These are phyloP conservation scores for Trichosurus vulpecula DNA, from an alignment of 2,797 vertebrate genomes.

Conservation along the genomic window DNA sequence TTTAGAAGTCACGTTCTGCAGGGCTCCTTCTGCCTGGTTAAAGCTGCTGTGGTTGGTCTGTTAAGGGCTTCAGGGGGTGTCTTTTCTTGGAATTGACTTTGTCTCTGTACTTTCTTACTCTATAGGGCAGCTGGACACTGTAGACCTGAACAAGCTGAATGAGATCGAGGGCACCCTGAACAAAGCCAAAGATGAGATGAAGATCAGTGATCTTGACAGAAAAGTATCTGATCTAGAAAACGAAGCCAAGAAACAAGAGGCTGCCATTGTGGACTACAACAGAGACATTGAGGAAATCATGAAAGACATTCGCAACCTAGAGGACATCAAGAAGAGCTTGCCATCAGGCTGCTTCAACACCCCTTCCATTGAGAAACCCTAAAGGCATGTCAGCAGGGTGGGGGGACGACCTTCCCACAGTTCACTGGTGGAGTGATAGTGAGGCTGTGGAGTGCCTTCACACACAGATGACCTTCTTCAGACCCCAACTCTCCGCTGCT, in stretches of 20 bases:
- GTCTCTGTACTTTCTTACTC: conserved; percentile 47
- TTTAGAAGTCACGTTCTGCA: not conserved
- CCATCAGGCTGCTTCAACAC: conserved; percentile 97
- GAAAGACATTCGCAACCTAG: conserved; percentile 95
- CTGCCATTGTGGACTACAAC: conserved; percentile 93
- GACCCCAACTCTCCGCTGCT: conserved; percentile 81
- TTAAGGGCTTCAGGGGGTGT: not conserved
- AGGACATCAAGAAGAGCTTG: conserved; percentile 96
- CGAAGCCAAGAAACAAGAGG: conserved; percentile 91
- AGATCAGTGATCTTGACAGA: conserved; percentile 89
- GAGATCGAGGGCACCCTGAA: conserved; percentile 93
- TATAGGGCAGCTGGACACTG: conserved; percentile 94
- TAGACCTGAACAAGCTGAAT: conserved; percentile 94
- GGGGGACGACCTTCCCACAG: conserved; percentile 41
- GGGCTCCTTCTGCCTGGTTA: accelerated
- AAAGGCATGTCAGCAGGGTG: conserved; percentile 73
- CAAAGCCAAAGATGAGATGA: conserved; percentile 93
- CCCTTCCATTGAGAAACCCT: conserved; percentile 94
- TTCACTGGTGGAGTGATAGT: conserved; percentile 67
- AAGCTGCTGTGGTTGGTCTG: not conserved
- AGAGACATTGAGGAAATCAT: conserved; percentile 94
- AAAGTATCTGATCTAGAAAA: conserved; percentile 93
- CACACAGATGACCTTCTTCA: conserved; percentile 81
- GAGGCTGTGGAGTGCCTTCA: conserved; percentile 84
- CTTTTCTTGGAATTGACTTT: not conserved